Base-by-base conservation (phyloP, 1,140 invertebrate species). In the Chymomyza costata region DNA sequence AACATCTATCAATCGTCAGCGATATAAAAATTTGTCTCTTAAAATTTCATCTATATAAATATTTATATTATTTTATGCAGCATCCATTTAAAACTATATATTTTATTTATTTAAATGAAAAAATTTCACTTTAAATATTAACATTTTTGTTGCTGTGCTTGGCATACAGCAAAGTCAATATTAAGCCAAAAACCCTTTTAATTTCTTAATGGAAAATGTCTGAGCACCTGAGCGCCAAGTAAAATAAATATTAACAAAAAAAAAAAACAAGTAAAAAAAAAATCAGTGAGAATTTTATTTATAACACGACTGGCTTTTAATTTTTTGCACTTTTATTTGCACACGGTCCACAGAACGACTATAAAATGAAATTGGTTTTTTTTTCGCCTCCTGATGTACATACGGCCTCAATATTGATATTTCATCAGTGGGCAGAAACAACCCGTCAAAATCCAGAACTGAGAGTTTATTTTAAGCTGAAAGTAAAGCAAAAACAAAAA, bases 231-330 rank as follows among this genome's bases (percentile, higher is more conserved):
- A 61, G 35, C 25, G 37, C 57, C n/a, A 32, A n/a, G n/a, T 65
- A 55, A 47, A 65, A 49, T 51, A 48, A 55, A 70, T 70, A 41
- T 46, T 40, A 59, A 53, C 56, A n/a, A n/a, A 39, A 44, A 61
- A 62, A 30, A 41, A 53, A 46, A 59, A 53, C 56, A n/a, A n/a
- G 46, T 47, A 61, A 62, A 30, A 40, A 47, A 37, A 54, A 65
- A 71, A 61, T 70, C 66, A 57, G 65, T 63, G 53, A 53, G 52
- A 70, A n/a, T n/a, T n/a, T n/a, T n/a, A n/a, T 70, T 69, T 69
- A 70, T 65, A 65, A 65, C 66, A 49, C 66, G 46, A 60, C 55
- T 49, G 35, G 49, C 46, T 47, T n/a, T n/a, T n/a, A n/a, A n/a
- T n/a, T n/a, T n/a, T n/a, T n/a, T n/a, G n/a, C n/a, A n/a, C n/a